phyloP scores from a whole-genome alignment of 2,113 vertebrate species.

The Australoheros scitulus region DNA sequence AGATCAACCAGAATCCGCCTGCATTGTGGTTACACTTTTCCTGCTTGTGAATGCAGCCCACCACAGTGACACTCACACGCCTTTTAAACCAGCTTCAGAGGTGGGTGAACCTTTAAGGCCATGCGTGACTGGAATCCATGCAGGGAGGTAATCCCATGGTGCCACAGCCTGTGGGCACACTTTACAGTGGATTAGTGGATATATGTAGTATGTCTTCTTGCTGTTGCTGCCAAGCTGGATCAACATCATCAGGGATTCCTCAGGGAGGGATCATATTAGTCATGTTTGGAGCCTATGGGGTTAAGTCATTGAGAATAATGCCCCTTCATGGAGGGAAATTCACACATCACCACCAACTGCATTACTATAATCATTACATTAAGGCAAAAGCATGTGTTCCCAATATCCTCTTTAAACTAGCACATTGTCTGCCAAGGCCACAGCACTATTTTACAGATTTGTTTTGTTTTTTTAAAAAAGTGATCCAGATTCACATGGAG shows the following conservation, averaged over 20 bases:
- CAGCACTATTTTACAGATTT: not conserved
- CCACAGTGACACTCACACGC: not conserved
- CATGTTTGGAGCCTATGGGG: not conserved
- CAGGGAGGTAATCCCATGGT: not conserved
- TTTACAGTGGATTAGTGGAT: not conserved
- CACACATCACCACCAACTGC: not conserved
- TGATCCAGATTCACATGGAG: not conserved
- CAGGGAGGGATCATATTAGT: not conserved
- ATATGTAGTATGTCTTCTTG: not conserved
- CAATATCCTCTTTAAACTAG: not conserved
- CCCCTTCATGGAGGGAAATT: not conserved
- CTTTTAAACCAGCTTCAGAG: not conserved
- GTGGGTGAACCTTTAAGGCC: not conserved
- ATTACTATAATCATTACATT: not conserved
- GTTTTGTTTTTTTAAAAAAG: not conserved
- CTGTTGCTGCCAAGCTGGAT: not conserved
- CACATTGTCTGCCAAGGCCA: not conserved
- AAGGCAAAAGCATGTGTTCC: not conserved
- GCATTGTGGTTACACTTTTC: not conserved
- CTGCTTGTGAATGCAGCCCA: not conserved
- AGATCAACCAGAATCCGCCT: not conserved
- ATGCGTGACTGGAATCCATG: not conserved
- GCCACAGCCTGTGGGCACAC: not conserved
- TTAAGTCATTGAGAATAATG: not conserved
- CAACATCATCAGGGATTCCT: not conserved